These are phyloP conservation scores for Calephelis virginiensis DNA, from an alignment of 1,140 invertebrate species.

Conservation along the genomic window DNA sequence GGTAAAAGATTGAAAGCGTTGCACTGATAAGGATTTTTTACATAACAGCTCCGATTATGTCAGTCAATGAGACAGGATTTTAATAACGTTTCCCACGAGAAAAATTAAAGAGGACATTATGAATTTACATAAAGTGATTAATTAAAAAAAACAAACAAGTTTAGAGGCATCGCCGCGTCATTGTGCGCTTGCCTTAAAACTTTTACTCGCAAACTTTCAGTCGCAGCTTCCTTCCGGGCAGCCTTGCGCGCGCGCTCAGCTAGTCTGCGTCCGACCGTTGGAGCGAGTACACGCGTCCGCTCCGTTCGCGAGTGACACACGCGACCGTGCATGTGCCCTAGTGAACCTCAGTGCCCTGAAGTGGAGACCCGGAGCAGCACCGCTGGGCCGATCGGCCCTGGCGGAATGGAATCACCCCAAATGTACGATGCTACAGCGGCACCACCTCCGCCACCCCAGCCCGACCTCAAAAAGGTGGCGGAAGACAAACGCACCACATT, in stretches of 20 bases:
- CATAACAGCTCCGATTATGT: constrained; percentile 3
- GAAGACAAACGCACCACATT: constrained; percentile 80
- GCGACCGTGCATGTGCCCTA: constrained; percentile 61
- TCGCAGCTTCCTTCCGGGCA: constrained; percentile 71
- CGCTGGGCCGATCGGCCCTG: constrained; percentile 70
- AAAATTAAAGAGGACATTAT: constrained; percentile 11
- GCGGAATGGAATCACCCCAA: constrained; percentile 85
- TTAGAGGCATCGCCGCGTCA: constrained; percentile 10
- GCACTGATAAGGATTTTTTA: neutral
- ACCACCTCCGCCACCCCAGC: constrained; percentile 75
- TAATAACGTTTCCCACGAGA: constrained; percentile 1
- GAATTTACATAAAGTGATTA: constrained; percentile 8
- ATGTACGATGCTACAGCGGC: constrained; percentile 83
- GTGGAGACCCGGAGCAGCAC: constrained; percentile 69
- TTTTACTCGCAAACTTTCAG: constrained; percentile 68
- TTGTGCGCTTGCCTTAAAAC: constrained; percentile 51
- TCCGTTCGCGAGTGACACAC: constrained; percentile 44
- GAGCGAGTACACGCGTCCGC: constrained; percentile 48
- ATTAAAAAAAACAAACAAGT: constrained; percentile 14
- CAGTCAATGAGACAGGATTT: constrained; percentile 8
- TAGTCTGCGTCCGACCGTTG: constrained; percentile 62
- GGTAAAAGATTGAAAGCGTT: no score
- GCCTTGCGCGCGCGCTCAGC: constrained; percentile 55
- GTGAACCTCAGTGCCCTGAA: constrained; percentile 69
- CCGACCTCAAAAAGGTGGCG: constrained; percentile 67